Evolutionary conservation across 2,113 vertebrate genomes (phyloP).

Genomic region (Taxidea taxus): DNA sequence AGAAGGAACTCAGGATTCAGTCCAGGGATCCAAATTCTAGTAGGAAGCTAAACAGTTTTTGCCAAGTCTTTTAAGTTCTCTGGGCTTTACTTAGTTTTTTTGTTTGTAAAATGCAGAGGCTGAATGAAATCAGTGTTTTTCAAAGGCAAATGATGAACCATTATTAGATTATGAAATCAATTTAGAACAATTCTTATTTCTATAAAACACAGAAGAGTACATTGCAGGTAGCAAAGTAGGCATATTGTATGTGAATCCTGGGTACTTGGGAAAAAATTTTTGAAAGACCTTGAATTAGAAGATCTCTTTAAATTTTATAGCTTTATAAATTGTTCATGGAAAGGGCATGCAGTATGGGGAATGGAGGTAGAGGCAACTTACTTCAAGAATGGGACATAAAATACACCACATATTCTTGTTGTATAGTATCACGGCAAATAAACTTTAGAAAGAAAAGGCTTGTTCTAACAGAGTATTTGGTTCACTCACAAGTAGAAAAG

Average conservation of each 20-base stretch:
- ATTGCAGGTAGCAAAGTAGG: background rate
- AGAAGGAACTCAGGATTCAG: background rate
- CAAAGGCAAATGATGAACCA: background rate
- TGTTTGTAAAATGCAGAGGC: background rate
- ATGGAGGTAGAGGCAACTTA: background rate
- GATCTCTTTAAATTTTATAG: background rate
- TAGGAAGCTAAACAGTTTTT: background rate
- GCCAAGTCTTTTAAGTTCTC: background rate
- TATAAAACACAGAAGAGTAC: background rate
- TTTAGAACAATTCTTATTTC: background rate
- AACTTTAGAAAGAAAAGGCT: background rate
- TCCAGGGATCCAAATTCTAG: background rate
- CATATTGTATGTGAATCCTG: background rate
- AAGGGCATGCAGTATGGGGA: background rate
- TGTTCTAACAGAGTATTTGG: background rate
- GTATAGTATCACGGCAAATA: background rate
- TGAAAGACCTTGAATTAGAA: background rate
- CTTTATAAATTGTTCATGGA: background rate
- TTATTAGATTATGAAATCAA: background rate
- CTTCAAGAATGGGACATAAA: background rate
- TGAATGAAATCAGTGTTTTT: background rate
- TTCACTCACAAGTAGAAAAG: conserved; percentile 8
- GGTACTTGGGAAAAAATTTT: background rate
- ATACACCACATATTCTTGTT: background rate
- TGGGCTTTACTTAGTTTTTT: background rate